phyloP scores from a whole-genome alignment of 2,888 invertebrate species.

The Oxytorus armatus region DNA sequence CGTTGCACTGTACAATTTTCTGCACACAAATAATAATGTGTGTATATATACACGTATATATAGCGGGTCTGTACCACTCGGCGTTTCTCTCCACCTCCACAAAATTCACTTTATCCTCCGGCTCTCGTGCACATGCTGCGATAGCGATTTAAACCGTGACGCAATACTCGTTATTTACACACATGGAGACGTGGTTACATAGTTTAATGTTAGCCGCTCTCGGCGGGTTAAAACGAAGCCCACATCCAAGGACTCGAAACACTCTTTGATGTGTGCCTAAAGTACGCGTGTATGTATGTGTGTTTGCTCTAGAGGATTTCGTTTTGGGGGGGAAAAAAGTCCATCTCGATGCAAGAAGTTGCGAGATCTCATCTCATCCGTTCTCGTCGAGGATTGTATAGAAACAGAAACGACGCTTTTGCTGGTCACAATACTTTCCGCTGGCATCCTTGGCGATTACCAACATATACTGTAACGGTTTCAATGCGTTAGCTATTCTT shows the following conservation, averaged over 20 bases:
- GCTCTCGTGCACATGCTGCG: conserved; percentile 48
- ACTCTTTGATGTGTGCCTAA: neutral
- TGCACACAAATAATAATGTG: neutral
- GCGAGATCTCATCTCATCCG: conserved; percentile 30
- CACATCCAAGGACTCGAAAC: conserved; percentile 55
- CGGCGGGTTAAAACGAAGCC: conserved; percentile 49
- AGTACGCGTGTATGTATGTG: neutral
- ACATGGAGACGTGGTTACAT: neutral
- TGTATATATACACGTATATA: neutral
- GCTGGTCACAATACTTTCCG: conserved; percentile 13
- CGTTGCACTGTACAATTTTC: neutral
- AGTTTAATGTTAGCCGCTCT: conserved; percentile 38
- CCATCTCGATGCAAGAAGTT: conserved; percentile 39
- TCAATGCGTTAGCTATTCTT: no score
- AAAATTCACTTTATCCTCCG: conserved; percentile 49
- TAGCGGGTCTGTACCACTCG: conserved; percentile 54
- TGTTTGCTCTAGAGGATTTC: conserved; percentile 43
- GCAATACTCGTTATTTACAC: conserved; percentile 51
- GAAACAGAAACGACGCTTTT: neutral
- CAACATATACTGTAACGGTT: no score
- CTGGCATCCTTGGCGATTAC: conserved; percentile 56
- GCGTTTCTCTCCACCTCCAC: conserved; percentile 34
- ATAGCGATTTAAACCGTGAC: conserved; percentile 65
- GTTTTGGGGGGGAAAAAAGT: conserved; percentile 32
- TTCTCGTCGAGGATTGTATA: conserved; percentile 7